A percentile compares a stretch with the other conserved stretches of the same genome.
Evolutionary conservation across 2,113 vertebrate genomes (phyloP).

Genomic region (Dendropsophus ebraccatus): DNA sequence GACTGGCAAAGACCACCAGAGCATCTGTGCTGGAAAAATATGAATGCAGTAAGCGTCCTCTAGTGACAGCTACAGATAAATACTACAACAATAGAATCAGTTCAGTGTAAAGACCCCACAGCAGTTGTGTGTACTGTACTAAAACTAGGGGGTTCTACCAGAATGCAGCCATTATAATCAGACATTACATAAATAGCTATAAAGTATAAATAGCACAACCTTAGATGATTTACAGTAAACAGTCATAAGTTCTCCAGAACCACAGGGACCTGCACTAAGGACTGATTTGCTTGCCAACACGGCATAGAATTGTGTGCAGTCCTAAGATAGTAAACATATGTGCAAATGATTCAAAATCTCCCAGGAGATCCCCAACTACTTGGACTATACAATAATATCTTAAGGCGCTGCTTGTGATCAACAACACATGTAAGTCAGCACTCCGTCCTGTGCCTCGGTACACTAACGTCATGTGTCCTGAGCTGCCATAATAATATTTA

Average conservation of each 20-base stretch:
- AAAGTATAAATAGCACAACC: not conserved
- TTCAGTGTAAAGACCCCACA: no score
- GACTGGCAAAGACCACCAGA: no score
- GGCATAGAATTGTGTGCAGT: not conserved
- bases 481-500: conserved; percentile 19
- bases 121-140: no score
- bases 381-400: not conserved
- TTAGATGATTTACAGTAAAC: conserved; percentile 16
- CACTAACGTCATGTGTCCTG: not conserved
- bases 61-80: not conserved
- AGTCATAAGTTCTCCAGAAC: not conserved
- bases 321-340: not conserved
- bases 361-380: not conserved
- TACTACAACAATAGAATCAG: not conserved
- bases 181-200: not conserved
- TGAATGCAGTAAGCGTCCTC: not conserved
- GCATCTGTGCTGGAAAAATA: not conserved
- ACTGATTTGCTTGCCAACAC: not conserved
- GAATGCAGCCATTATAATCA: not conserved
- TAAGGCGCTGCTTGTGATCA: not conserved
- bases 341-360: not conserved
- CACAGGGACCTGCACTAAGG: not conserved
- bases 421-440: not conserved
- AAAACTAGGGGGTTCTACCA: no score
- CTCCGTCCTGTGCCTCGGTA: not conserved